Base-by-base conservation (phyloP, 92 coral and sea anemone genomes). In the Isaurus tuberculatus region DNA sequence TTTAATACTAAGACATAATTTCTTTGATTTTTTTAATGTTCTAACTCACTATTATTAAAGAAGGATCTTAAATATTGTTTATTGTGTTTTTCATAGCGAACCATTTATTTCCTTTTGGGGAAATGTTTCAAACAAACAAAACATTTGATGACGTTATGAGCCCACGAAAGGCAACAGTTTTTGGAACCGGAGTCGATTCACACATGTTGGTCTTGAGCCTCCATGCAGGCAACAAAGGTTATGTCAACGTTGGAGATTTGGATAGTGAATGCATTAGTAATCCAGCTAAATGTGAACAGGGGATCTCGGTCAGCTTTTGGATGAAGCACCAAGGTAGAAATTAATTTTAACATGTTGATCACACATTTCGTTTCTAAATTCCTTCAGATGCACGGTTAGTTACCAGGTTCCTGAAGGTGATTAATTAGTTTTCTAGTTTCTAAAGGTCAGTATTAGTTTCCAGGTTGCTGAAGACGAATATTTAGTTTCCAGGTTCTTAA, bases 221-320 rank as follows among this genome's bases (percentile, higher is more conserved):
- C 14, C 82, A 77, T 28, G 82, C 53, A 11, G 1, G 6, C 34
- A 28, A 57, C 34, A 34, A 28, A 11, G 51, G 82, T 77, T 77
- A 77, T 32, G 70, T 77, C 58, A 46, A 34, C 34, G 51, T 77
- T 27, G 82, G 82, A 60, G 55, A 58, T 29, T 57, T 77, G 17
- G 33, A 5, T 14, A 9, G 69, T 1, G 82, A 77, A 37, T 77
- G 82, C 53, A 40, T 77, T 33, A 60, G 68, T 57, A 77, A 77
- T 19, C 82, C 82, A 34, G 82, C 34, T 29, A 57, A 34, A 16
- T 77, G 70, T 26, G 55, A 58, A 27, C 13, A 60, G 36, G 82
- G 82, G 10, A 27, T 77, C 51, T 77, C 82, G 9, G 82, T 77
- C 34, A 77, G 82, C 25, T 77, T 77, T 55, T 77, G 82, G 82